These are phyloP conservation scores for Sminthurides bifidus DNA, from an alignment of 1,140 invertebrate species.

Conservation along the genomic window DNA sequence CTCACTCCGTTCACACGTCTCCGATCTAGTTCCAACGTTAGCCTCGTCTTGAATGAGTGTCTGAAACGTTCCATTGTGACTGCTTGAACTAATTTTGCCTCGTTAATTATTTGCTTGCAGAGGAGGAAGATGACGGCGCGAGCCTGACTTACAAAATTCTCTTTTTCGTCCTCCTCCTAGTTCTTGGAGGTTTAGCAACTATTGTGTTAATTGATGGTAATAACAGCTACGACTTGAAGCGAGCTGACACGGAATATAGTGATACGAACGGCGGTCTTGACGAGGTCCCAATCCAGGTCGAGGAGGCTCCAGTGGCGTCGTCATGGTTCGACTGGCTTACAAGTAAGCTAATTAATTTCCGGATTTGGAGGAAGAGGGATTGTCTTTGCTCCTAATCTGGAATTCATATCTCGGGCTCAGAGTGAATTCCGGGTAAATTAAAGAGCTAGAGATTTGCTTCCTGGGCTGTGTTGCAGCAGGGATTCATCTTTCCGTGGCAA, in stretches of 20 bases:
- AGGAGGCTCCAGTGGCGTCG: not conserved
- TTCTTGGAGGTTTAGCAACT: constrained; percentile 1
- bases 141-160: constrained; percentile 7
- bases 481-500: not conserved
- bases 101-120: not conserved
- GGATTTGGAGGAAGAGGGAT: not conserved
- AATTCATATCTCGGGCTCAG: not conserved
- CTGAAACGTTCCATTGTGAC: not conserved
- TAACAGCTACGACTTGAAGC: not conserved
- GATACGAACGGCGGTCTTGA: not conserved
- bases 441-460: not conserved
- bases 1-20: not conserved
- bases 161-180: constrained; percentile 3
- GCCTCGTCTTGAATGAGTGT: not conserved
- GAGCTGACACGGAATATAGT: not conserved
- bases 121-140: not conserved
- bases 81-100: not conserved
- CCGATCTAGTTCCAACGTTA: not conserved
- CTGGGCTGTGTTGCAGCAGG: not conserved
- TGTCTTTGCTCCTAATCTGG: not conserved
- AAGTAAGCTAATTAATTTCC: not conserved
- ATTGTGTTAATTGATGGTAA: constrained; percentile 3
- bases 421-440: not conserved
- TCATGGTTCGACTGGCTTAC: constrained; percentile 11
- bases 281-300: not conserved